Base-by-base conservation (phyloP, 1,140 invertebrate species). In the Zaprionus vittiger region DNA sequence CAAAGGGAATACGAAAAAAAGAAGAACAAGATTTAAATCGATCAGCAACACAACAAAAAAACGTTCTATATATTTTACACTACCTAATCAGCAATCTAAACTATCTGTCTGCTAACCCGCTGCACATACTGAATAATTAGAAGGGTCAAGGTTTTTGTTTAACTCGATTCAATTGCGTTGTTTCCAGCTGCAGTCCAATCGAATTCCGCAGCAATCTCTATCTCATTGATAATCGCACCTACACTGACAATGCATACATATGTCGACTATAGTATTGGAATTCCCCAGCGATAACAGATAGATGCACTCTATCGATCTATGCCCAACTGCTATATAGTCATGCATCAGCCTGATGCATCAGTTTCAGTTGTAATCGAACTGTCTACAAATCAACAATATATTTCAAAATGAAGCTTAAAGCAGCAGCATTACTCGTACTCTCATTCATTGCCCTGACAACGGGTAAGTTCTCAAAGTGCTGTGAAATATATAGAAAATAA, bases 381-480 rank as follows among this genome's bases (percentile, higher is more conserved):
- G 11, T 34, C 44, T n/a, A 11, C 12, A n/a, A n/a, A 14, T 12
- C 14, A 11, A 28, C 44, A 73, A 37, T 44, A 9, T 31, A 12
- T 47, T 22, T n/a, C 28, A 44, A 54, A 41, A 79, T 79, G 77
- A 67, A 72, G 17, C 28, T 79, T 5, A 63, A 67, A 63, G 20
- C 54, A 5, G 63, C 37, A 7, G 14, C 67, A 12, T 9, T 77
- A 15, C 15, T 79, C 7, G 5, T 70, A 6, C 6, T 70, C 4
- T 26, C 55, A 1, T 1, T 5, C 4, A 59, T 74, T 41, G 60
- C 61, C 2, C n/a, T 78, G 17, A 24, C 72, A 55, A 69, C 55
- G 5, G 72, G 76, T 78, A 11, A 77, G 74, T 75, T 41, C 24
- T 26, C 7, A 20, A 71, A 66, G 44, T 60, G 22, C 17, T 26